Percentiles rank a stretch among this genome's conserved stretches.
Evolutionary conservation across 1,140 invertebrate species (phyloP).

Genomic region (Apis florea): DNA sequence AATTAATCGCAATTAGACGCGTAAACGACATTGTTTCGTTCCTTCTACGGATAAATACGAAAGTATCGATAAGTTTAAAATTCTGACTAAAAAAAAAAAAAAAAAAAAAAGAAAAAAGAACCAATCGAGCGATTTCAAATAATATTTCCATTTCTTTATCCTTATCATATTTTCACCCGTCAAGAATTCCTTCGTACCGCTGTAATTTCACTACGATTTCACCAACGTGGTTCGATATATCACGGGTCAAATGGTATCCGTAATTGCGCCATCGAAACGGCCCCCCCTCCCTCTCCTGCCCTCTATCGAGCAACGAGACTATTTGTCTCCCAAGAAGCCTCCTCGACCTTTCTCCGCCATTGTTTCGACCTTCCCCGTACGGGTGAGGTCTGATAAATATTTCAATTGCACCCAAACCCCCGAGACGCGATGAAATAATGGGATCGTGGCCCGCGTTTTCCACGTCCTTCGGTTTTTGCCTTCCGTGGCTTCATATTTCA

Average conservation of each 20-base stretch:
- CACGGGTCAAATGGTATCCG: constrained; percentile 23
- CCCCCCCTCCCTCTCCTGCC: background rate
- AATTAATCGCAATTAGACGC: too few species aligned
- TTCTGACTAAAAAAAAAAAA: too few species aligned
- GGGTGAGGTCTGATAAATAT: constrained; percentile 59
- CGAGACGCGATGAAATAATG: constrained; percentile 54
- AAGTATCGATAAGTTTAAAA: too few species aligned
- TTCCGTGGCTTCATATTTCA: constrained; percentile 53
- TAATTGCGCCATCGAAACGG: constrained; percentile 23
- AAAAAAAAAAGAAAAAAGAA: too few species aligned
- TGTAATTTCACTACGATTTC: background rate
- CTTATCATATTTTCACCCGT: background rate
- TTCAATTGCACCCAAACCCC: constrained; percentile 63
- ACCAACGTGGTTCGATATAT: constrained; percentile 15
- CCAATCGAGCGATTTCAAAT: background rate
- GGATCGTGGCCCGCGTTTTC: constrained; percentile 39
- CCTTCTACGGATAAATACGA: too few species aligned
- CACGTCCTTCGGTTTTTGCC: constrained; percentile 34
- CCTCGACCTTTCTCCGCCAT: constrained; percentile 19
- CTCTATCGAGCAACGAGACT: constrained; percentile 39
- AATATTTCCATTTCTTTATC: background rate
- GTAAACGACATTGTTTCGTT: too few species aligned
- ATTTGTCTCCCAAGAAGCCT: constrained; percentile 58
- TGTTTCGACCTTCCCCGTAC: background rate
- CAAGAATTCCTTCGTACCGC: background rate